Percentiles rank a stretch among this genome's conserved stretches.
phyloP scores from a whole-genome alignment of 23 tunicate species.

The Botrylloides violaceus region DNA sequence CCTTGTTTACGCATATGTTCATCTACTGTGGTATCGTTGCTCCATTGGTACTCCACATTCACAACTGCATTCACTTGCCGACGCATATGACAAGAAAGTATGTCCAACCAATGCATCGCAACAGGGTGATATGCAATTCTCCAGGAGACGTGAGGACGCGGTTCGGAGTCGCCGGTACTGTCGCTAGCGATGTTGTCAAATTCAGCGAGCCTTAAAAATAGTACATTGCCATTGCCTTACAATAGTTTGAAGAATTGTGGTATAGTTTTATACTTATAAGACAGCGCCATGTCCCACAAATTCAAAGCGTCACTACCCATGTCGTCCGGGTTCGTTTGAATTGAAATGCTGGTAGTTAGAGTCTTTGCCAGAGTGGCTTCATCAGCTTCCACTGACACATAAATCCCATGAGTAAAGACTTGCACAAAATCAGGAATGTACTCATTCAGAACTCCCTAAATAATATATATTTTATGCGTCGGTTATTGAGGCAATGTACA shows the following conservation, averaged over 20 bases:
- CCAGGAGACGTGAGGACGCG: slow-evolving; percentile 3
- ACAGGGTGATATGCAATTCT: slow-evolving; percentile 7
- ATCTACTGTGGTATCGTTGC: too few relatives aligned
- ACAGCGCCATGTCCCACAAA: slow-evolving; percentile 7
- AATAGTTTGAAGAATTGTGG: neutral
- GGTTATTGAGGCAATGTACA: neutral
- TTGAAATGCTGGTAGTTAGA: neutral
- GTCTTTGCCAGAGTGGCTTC: neutral
- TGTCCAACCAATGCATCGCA: slow-evolving; percentile 27
- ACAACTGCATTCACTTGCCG: slow-evolving; percentile 3
- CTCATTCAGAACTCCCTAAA: slow-evolving; percentile 2
- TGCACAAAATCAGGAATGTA: slow-evolving; percentile 13
- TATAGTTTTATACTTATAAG: slow-evolving; percentile 14
- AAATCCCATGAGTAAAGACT: neutral
- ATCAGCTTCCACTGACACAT: slow-evolving; percentile 4
- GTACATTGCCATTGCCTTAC: neutral
- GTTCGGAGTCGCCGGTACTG: neutral
- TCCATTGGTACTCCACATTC: neutral
- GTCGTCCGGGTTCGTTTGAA: neutral
- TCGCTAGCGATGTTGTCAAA: neutral
- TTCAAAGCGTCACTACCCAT: slow-evolving; percentile 1
- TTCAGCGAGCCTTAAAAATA: slow-evolving; percentile 4
- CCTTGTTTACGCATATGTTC: too few relatives aligned
- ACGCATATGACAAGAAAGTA: slow-evolving; percentile 16
- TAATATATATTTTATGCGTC: neutral